phyloP scores from a whole-genome alignment of 2,113 vertebrate species.

The Pavo muticus region DNA sequence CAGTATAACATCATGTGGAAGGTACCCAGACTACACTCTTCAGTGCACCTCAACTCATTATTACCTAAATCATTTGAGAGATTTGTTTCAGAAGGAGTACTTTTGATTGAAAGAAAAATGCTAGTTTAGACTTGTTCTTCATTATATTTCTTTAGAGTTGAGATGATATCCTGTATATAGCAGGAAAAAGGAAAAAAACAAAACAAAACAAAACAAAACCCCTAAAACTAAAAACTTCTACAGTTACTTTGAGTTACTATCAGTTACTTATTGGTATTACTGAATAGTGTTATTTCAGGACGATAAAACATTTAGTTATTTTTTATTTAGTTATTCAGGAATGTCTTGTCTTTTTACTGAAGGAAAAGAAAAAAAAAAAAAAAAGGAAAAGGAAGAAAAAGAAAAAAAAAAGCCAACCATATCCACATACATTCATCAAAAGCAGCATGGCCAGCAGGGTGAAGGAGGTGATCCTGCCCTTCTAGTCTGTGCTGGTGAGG shows the following conservation, averaged over 20 bases:
- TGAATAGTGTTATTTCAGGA: neutral
- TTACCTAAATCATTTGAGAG: fast-evolving
- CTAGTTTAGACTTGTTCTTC: neutral
- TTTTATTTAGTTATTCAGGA: no score
- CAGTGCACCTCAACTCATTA: neutral
- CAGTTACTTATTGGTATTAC: neutral
- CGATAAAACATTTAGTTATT: neutral
- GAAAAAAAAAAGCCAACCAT: no score
- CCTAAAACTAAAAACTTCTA: neutral
- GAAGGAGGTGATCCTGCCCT: no score
- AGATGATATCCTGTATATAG: neutral
- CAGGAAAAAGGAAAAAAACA: neutral
- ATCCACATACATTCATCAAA: no score
- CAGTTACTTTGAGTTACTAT: neutral
- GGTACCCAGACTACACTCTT: neutral
- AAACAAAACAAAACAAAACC: neutral
- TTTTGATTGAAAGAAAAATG: neutral
- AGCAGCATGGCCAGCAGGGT: no score
- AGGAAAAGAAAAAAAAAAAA: no score
- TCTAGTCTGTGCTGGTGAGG: no score
- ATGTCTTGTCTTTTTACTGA: no score
- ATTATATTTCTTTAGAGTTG: neutral
- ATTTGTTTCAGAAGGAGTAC: neutral
- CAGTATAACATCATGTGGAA: neutral
- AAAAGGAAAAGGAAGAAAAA: no score